Evolutionary conservation across 2,797 vertebrate species (phyloP).

Genomic region (Carduelis carduelis): DNA sequence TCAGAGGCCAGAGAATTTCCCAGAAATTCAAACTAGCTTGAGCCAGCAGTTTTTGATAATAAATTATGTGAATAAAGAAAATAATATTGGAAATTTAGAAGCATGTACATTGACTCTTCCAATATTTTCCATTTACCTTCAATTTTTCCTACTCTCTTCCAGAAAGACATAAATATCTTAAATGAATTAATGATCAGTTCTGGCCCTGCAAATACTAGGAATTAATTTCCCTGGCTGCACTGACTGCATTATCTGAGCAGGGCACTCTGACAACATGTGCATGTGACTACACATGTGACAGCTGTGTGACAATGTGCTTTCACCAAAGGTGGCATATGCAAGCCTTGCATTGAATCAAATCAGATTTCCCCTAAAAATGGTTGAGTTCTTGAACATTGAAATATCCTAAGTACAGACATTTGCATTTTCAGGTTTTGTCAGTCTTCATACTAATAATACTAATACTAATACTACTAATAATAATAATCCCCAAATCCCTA

Average conservation of each 20-base stretch:
- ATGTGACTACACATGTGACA: rapidly evolving
- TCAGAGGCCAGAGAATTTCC: not conserved
- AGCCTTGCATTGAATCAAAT: not conserved
- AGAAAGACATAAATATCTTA: not conserved
- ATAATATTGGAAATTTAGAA: not conserved
- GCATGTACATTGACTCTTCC: not conserved
- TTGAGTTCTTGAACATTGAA: not conserved
- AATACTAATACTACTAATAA: no score
- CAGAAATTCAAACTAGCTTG: not conserved
- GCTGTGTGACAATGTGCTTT: not conserved
- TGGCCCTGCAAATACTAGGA: not conserved
- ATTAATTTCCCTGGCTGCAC: not conserved
- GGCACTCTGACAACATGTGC: not conserved
- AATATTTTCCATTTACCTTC: not conserved
- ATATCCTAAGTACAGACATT: not conserved
- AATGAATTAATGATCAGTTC: not conserved
- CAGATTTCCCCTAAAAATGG: not conserved
- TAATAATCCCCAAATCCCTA: not conserved
- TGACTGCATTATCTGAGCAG: not conserved
- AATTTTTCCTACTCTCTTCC: not conserved
- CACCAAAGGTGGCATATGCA: not conserved
- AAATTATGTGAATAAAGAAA: not conserved
- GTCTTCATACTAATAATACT: not conserved
- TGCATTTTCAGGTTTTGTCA: not conserved
- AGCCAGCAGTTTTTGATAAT: not conserved